Evolutionary conservation across 2,797 vertebrate genomes (phyloP), one percentile per base, ranked within the genome.

Genomic region (Falco novaeseelandiae): DNA sequence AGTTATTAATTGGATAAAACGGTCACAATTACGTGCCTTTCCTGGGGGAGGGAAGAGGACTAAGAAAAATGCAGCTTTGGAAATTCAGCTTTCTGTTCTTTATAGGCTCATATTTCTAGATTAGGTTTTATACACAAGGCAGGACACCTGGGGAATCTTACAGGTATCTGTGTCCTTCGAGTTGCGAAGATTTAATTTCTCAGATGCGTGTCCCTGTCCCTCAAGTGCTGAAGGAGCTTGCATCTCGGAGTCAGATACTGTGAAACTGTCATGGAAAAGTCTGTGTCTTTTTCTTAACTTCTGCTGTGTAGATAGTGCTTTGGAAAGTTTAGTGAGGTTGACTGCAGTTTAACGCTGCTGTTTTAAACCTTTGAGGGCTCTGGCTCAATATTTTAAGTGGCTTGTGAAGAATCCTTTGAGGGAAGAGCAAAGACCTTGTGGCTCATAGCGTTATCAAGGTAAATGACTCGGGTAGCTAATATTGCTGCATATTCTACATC

Each of bases 401-500:
- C 36, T 91, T 44, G 44, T 23, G 30, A n/a, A 59, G 42, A 67
- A 14, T 20, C 4, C 36, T 67, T 29, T 63, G n/a, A 63, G 52
- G 29, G 62, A 40, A 32, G 55, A 85, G 30, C 17, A 42, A 15
- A 59, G 38, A 4, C 26, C 29, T 49, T 29, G 3, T 21, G 23
- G 29, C 48, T 76, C 40, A 3, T 58, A 7, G 40, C 10, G 26
- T 40, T 78, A 11, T 11, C 5, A 32, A 19, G 12, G 23, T 38
- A 58, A 62, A 17, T 11, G 34, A 2, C 15, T 4, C 22, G 40
- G 51, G 20, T 25, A 44, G 21, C 74, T 78, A 18, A 8, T 16
- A 9, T 8, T 49, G 16, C 38, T 87, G n/a, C 10, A 0, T 14
- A 2, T 55, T 40, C 27, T 44, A 1, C 32, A 11, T 65, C 46